Percentiles rank a stretch among this genome's conserved stretches.
Conservation (phyloP, 2,113 vertebrate species). For the Salvator merianae region DNA sequence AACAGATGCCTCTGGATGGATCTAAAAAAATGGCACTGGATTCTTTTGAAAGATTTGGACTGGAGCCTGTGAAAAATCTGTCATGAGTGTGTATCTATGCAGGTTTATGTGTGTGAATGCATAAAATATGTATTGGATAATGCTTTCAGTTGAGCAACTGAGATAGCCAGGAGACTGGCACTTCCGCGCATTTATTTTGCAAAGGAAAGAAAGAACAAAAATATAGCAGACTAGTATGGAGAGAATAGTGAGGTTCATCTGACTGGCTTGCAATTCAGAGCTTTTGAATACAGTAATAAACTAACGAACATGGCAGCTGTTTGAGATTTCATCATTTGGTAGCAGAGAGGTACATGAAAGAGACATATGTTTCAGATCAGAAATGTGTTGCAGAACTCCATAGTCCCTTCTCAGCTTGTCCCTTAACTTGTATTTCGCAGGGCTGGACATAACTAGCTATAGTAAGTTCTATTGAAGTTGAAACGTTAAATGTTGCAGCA, state of each 20-base stretch:
- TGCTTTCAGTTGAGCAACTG: neutral
- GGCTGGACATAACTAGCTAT: neutral
- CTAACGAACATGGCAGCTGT: neutral
- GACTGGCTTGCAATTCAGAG: neutral
- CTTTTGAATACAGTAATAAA: neutral
- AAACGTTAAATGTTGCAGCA: neutral
- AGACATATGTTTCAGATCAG: no score
- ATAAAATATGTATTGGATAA: no score
- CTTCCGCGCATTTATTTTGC: neutral
- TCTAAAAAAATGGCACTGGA: no score
- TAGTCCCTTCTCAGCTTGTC: no score
- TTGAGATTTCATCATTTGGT: neutral
- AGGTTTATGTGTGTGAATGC: no score
- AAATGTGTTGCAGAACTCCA: neutral
- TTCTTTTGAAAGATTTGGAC: no score
- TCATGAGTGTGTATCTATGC: no score
- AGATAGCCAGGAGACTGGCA: neutral
- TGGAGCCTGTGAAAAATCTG: neutral
- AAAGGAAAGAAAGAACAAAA: neutral
- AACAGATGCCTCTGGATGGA: neutral
- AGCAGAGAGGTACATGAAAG: neutral
- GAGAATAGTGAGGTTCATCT: neutral
- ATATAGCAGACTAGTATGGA: neutral
- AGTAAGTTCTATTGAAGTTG: neutral
- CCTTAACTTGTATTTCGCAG: no score